Percentiles rank a stretch among this genome's conserved stretches.
These are phyloP conservation scores for Idaea biselata DNA, from an alignment of 2,888 invertebrate genomes.

Conservation along the genomic window DNA sequence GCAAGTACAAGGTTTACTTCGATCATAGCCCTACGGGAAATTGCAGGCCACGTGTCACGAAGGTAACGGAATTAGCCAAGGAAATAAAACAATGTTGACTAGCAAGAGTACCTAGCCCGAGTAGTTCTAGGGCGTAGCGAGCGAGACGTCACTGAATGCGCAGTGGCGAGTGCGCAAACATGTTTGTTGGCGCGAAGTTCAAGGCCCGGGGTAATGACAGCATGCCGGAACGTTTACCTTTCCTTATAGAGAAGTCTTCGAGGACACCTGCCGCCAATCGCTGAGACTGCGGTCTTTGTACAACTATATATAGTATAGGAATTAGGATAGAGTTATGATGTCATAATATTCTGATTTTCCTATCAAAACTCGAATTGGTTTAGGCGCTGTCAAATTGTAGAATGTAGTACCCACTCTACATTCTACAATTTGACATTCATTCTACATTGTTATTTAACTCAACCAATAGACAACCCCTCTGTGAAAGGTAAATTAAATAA, in stretches of 20 bases:
- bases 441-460: no score
- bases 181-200: constrained; percentile 77
- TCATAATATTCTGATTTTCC: no score
- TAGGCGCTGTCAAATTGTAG: no score
- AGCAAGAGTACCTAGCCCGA: constrained; percentile 2
- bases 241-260: constrained; percentile 35
- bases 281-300: no score
- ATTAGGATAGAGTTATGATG: no score
- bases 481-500: no score
- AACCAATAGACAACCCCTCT: no score
- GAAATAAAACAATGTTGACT: constrained; percentile 41
- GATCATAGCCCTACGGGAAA: constrained; percentile 10
- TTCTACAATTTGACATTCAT: no score
- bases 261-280: background rate
- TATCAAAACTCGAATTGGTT: no score
- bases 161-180: constrained; percentile 71
- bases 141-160: constrained; percentile 67
- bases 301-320: background rate
- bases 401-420: no score
- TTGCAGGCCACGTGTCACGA: constrained; percentile 39
- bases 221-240: constrained; percentile 49
- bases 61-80: constrained; percentile 54
- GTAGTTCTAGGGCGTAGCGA: constrained; percentile 41
- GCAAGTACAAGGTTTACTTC: background rate
- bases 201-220: constrained; percentile 65